Evolutionary conservation across 2,888 invertebrate species (phyloP).

Genomic region (Eupithecia insigniata): DNA sequence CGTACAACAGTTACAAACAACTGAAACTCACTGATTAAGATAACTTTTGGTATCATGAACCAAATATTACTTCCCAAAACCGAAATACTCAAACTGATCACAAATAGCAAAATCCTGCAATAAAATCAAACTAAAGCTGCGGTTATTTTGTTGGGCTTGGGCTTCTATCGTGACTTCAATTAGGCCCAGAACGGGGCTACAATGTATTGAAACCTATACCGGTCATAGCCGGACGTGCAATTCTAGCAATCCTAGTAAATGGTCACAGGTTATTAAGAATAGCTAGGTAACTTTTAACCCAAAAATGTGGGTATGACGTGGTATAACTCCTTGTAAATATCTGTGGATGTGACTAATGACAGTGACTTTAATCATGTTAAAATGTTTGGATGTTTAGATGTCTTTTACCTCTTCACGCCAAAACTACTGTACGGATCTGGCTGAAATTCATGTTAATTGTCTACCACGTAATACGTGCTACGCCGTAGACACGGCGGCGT

Average conservation of each 20-base stretch:
- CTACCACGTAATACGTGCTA: not conserved
- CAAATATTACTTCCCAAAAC: slow-evolving; percentile 5
- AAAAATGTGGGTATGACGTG: not conserved
- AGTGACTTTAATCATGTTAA: not conserved
- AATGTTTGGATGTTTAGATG: not conserved
- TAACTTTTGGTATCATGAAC: not conserved
- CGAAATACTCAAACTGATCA: slow-evolving; percentile 8
- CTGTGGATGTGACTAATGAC: not conserved
- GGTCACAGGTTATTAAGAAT: slow-evolving; percentile 15
- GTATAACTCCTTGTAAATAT: not conserved
- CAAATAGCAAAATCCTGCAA: slow-evolving; percentile 20
- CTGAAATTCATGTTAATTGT: not conserved
- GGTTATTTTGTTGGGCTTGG: slow-evolving; percentile 31
- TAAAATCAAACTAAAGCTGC: slow-evolving; percentile 29
- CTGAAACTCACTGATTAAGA: not conserved
- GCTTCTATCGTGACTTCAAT: slow-evolving; percentile 37
- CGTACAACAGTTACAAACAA: not conserved
- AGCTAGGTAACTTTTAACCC: not conserved
- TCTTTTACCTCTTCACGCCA: not conserved
- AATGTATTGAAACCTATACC: slow-evolving; percentile 39
- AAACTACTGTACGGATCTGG: not conserved
- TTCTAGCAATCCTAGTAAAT: slow-evolving; percentile 37
- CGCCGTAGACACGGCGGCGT: not conserved
- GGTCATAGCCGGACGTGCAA: slow-evolving; percentile 42
- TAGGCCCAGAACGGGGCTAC: slow-evolving; percentile 35